Conservation (phyloP, 1,140 invertebrate species). For the Pseudobourletiella spinata region DNA sequence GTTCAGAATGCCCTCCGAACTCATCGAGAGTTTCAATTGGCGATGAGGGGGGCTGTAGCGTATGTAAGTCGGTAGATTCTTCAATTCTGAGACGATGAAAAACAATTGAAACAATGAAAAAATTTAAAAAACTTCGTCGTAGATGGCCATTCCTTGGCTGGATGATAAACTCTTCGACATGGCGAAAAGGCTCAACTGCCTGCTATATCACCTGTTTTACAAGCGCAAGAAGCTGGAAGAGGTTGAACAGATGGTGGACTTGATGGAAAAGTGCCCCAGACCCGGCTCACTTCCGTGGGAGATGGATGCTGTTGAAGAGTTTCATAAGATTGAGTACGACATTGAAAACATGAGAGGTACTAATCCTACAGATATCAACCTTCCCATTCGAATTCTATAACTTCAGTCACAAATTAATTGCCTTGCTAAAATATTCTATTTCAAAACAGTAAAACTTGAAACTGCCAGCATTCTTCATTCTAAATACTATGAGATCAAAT, state of each 20-base stretch:
- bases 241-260: constrained; percentile 23
- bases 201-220: constrained; percentile 12
- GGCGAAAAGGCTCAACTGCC: constrained; percentile 18
- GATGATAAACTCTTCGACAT: constrained; percentile 34
- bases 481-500: constrained; percentile 24
- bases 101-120: background rate
- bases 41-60: constrained; percentile 18
- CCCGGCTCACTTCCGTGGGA: constrained; percentile 35
- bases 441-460: constrained; percentile 19
- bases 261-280: constrained; percentile 31
- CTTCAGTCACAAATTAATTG: background rate
- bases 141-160: constrained; percentile 31
- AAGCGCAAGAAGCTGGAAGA: constrained; percentile 28
- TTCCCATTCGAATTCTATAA: background rate
- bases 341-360: constrained; percentile 27
- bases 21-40: constrained; percentile 33
- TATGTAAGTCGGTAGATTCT: background rate
- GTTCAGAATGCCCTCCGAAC: constrained; percentile 32
- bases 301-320: constrained; percentile 16
- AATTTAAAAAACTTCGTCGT: background rate
- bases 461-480: constrained; percentile 20
- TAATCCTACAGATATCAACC: background rate
- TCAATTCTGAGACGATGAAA: background rate
- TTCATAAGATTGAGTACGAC: constrained; percentile 16
- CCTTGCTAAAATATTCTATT: background rate